A percentile compares a stretch with the other conserved stretches of the same genome.
phyloP scores from a whole-genome alignment of 2,888 invertebrate species.

The Biston stratarius region DNA sequence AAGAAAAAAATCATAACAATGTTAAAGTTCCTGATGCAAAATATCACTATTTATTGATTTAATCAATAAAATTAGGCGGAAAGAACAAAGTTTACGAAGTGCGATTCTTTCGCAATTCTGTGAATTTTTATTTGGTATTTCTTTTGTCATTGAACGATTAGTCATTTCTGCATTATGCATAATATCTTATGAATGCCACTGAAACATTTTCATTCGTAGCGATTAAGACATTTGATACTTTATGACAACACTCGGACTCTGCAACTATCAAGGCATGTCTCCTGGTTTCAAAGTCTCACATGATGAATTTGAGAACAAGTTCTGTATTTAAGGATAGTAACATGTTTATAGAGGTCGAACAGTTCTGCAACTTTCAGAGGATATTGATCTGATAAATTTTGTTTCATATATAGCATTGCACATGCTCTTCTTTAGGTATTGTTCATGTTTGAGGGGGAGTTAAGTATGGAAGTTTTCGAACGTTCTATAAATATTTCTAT shows the following conservation, averaged over 20 bases:
- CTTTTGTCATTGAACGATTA: neutral
- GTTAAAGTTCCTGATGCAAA: slow-evolving; percentile 10
- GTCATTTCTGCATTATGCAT: neutral
- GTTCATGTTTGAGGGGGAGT: slow-evolving; percentile 16
- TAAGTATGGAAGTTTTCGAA: slow-evolving; percentile 50
- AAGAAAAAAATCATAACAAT: slow-evolving; percentile 6
- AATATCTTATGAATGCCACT: neutral
- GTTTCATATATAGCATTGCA: neutral
- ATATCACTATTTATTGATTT: slow-evolving; percentile 35
- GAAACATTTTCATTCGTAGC: neutral
- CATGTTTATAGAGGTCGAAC: slow-evolving; percentile 34
- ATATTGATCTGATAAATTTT: neutral
- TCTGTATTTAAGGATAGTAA: slow-evolving; percentile 30
- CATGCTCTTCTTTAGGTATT: neutral
- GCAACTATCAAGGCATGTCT: slow-evolving; percentile 38
- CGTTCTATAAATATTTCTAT: slow-evolving; percentile 62
- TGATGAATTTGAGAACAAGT: slow-evolving; percentile 41
- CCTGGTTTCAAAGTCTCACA: slow-evolving; percentile 49
- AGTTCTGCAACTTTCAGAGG: slow-evolving; percentile 7
- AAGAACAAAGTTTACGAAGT: slow-evolving; percentile 11
- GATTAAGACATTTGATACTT: neutral
- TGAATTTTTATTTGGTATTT: neutral
- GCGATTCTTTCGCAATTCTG: slow-evolving; percentile 1
- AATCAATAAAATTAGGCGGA: slow-evolving; percentile 38
- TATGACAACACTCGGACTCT: slow-evolving; percentile 22